Base-by-base conservation (phyloP, 2,113 vertebrate species). In the Ictalurus punctatus region DNA sequence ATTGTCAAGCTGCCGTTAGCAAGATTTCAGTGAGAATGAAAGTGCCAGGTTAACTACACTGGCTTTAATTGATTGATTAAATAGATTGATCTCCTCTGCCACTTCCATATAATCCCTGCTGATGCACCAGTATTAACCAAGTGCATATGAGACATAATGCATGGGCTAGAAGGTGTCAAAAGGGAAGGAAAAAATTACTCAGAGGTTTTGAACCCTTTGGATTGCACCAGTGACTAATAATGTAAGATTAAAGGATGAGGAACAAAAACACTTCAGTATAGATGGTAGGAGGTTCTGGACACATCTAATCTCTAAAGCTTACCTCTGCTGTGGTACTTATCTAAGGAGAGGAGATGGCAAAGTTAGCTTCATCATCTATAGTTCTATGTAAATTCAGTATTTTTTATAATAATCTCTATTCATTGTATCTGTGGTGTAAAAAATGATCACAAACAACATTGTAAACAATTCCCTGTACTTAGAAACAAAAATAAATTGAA, bases 11-110 rank as follows among this genome's bases (percentile, higher is more conserved):
- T 59, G n/a, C 19, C 14, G 3, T 37, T 58, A 58, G 6, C 7
- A 21, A 19, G n/a, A 58, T 34, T 58, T 82, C 19, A 34, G 23
- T 59, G 30, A 59, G 30, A 59, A 37, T 13, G 30, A 82, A 4
- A 37, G 56, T 61, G 56, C 30, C 80, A 82, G 56, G 19, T 61
- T 59, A 59, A 30, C 80, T 82, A 89, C n/a, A 59, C 54, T 84
- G 80, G 67, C 81, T 89, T 87, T 87, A 89, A 85, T 87, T 87
- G 90, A 91, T 89, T 84, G 81, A 91, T 89, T 91, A 85, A 85
- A 85, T 56, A 85, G 88, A 89, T 89, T 87, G 74, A 89, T 87
- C 88, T 84, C 73, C 56, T 83, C 61, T 87, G 65, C 79, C 90
- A 83, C 88, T 84, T 88, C 83, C 85, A 76, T 80, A 87, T 87